Conservation (phyloP, 1,140 invertebrate genomes). For the Sarcophaga peregrina region DNA sequence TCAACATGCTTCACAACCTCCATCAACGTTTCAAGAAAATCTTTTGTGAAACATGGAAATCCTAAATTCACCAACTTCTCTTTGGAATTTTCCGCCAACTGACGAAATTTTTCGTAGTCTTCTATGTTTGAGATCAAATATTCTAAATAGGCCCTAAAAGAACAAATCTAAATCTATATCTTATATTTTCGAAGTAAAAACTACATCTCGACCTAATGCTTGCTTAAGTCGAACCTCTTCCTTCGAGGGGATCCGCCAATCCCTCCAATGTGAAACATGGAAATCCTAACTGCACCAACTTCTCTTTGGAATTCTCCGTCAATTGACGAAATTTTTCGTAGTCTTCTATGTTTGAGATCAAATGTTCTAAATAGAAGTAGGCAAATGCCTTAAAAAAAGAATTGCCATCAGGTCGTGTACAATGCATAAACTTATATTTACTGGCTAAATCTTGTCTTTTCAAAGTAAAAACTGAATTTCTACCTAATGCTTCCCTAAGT, state of each 20-base stretch:
- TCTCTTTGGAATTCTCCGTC: conserved; percentile 87
- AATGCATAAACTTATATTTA: conserved; percentile 81
- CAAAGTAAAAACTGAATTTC: conserved; percentile 85
- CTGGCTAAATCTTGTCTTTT: conserved; percentile 84
- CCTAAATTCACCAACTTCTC: conserved; percentile 87
- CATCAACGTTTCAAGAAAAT: conserved; percentile 98
- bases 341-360: conserved; percentile 85
- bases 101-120: conserved; percentile 87
- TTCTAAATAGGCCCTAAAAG: conserved; percentile 95
- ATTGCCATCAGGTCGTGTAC: conserved; percentile 92
- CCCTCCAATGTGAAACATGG: conserved; percentile 97
- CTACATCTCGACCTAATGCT: too few relatives aligned
- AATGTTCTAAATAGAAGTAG: conserved; percentile 91
- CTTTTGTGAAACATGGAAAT: conserved; percentile 94
- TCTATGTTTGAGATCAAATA: conserved; percentile 83
- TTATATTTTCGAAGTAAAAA: conserved; percentile 89
- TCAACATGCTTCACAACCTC: conserved; percentile 88
- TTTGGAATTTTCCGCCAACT: conserved; percentile 86
- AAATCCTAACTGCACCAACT: conserved; percentile 88
- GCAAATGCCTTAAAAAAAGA: conserved; percentile 97
- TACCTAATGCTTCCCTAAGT: too few relatives aligned
- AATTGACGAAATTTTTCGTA: conserved; percentile 87
- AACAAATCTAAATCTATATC: conserved; percentile 93
- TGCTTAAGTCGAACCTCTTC: too few relatives aligned
- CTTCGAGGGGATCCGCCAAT: too few relatives aligned